Percentiles rank a stretch among this genome's conserved stretches.
Evolutionary conservation across 2,113 vertebrate genomes (phyloP).

Genomic region (Melanostigma gelatinosum): DNA sequence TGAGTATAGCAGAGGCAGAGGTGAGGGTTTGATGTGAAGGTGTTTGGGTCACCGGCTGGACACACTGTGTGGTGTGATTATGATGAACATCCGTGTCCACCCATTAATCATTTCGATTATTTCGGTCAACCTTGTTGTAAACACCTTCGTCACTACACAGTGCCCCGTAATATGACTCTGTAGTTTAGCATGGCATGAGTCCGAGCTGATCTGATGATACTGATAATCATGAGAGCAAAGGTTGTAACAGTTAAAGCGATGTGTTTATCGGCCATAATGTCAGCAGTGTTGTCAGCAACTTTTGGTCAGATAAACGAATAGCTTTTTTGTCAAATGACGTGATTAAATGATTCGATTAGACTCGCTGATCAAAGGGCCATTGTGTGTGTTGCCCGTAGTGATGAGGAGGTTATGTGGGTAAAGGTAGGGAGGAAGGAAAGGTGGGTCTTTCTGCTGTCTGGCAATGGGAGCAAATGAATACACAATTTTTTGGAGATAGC

Average conservation of each 20-base stretch:
- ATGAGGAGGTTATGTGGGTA: background rate
- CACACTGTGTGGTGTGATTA: conserved; percentile 70
- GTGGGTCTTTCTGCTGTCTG: background rate
- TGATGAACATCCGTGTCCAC: conserved; percentile 50
- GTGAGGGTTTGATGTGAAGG: conserved; percentile 29
- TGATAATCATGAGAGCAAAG: background rate
- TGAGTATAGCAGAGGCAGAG: conserved; percentile 8
- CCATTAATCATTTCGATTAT: conserved; percentile 73
- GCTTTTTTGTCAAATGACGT: background rate
- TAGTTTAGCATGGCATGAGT: background rate
- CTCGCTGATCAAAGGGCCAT: background rate
- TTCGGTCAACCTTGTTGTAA: conserved; percentile 56
- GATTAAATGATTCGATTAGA: background rate
- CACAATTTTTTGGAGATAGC: background rate
- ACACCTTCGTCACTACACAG: conserved; percentile 3
- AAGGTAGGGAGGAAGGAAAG: background rate
- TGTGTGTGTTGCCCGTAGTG: background rate
- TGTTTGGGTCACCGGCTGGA: conserved; percentile 12
- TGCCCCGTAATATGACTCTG: background rate
- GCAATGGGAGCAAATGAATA: background rate
- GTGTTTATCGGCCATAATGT: too few species aligned
- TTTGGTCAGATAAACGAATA: background rate
- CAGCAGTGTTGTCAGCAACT: too few species aligned
- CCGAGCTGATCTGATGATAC: background rate
- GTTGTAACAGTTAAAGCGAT: too few species aligned